phyloP scores from a whole-genome alignment of 2,797 vertebrate species.

The Eidolon dupreanum region DNA sequence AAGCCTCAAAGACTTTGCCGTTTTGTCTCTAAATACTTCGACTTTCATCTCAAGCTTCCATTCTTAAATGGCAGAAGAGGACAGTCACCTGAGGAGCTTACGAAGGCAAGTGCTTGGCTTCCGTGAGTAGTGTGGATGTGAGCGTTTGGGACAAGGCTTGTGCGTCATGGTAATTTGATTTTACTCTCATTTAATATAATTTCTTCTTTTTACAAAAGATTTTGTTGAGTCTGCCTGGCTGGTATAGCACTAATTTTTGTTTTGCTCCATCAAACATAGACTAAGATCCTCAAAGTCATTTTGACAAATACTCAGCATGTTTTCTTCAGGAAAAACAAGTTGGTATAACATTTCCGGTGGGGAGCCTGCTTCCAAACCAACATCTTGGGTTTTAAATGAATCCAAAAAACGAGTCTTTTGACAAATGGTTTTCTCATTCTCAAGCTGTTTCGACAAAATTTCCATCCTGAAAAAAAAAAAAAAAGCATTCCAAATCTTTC shows the following conservation, averaged over 20 bases:
- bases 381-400: conserved; percentile 33
- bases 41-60: neutral
- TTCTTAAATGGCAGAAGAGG: neutral
- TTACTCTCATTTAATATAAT: neutral
- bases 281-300: neutral
- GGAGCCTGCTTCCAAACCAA: neutral
- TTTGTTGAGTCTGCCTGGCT: neutral
- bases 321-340: neutral
- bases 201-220: neutral
- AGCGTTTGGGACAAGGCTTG: neutral
- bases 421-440: conserved; percentile 46
- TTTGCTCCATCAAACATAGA: neutral
- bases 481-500: neutral
- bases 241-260: neutral
- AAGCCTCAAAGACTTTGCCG: neutral
- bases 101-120: fast-evolving
- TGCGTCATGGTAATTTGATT: fast-evolving
- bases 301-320: neutral
- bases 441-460: conserved; percentile 54
- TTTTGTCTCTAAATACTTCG: neutral
- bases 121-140: fast-evolving
- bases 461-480: neutral
- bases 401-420: conserved; percentile 12
- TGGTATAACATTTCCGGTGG: neutral
- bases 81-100: fast-evolving